Conservation (phyloP, 2,113 vertebrate genomes). For the Bufo gargarizans region DNA sequence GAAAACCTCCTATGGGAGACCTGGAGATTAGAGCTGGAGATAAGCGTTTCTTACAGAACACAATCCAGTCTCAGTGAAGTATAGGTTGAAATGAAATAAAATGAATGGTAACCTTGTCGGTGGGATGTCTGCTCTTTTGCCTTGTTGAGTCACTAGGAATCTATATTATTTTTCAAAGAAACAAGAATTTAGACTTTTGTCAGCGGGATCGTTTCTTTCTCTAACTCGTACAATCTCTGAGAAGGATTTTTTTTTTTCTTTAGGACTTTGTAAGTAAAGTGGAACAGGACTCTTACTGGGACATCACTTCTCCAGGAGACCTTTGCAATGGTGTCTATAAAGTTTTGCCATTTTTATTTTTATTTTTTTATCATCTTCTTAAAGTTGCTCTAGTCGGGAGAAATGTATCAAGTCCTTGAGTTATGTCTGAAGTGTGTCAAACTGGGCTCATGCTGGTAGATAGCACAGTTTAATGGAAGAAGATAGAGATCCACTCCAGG, state of each 20-base stretch:
- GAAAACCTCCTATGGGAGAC: constrained; percentile 10
- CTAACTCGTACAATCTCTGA: neutral
- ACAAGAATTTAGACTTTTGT: constrained; percentile 34
- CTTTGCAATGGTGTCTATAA: neutral
- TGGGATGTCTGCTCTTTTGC: constrained; percentile 16
- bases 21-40: neutral
- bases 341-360: constrained; percentile 31
- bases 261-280: neutral
- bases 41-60: neutral
- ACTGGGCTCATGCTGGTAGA: constrained; percentile 24
- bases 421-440: constrained; percentile 22
- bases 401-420: constrained; percentile 15
- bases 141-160: constrained; percentile 29
- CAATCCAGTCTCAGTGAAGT: constrained; percentile 9
- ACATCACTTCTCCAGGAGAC: constrained; percentile 3
- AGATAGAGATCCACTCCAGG: neutral
- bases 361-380: neutral
- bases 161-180: constrained; percentile 11
- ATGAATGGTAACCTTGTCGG: constrained; percentile 32
- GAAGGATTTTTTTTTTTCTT: constrained; percentile 2
- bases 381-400: neutral
- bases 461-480: constrained; percentile 41
- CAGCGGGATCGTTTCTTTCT: constrained; percentile 26
- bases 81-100: constrained; percentile 9
- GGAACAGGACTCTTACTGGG: neutral